phyloP scores from a whole-genome alignment of 2,888 invertebrate species.

The Aporophyla nigra region DNA sequence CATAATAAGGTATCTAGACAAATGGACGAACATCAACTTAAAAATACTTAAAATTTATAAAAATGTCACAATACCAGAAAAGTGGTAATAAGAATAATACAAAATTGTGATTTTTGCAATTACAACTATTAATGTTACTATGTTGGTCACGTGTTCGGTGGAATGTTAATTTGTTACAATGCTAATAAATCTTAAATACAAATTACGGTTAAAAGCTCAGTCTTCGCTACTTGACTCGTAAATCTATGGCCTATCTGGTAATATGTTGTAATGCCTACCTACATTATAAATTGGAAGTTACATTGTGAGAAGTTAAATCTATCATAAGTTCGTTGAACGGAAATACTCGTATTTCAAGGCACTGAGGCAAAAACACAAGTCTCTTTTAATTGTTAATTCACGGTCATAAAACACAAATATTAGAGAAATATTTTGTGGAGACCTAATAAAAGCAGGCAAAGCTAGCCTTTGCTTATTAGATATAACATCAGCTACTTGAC shows the following conservation, averaged over 20 bases:
- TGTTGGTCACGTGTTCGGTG: conserved; percentile 53
- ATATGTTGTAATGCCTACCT: conserved; percentile 2
- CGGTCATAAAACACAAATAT: background rate
- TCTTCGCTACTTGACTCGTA: conserved; percentile 57
- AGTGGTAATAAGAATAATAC: conserved; percentile 7
- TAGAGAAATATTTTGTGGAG: background rate
- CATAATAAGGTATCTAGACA: background rate
- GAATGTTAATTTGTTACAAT: conserved; percentile 42
- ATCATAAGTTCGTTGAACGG: conserved; percentile 33
- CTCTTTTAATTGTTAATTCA: background rate
- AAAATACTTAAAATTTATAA: conserved; percentile 16
- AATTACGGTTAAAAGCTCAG: conserved; percentile 59
- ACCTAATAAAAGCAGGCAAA: background rate
- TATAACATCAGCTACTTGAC: background rate
- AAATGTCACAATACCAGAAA: conserved; percentile 17
- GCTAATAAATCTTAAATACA: conserved; percentile 52
- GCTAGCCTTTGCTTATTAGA: too few relatives aligned
- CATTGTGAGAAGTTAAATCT: background rate
- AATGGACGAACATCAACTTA: conserved; percentile 27
- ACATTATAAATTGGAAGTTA: conserved; percentile 40
- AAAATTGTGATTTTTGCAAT: conserved; percentile 16
- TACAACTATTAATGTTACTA: conserved; percentile 19
- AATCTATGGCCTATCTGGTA: conserved; percentile 48
- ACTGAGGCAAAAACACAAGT: conserved; percentile 1
- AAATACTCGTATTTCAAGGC: conserved; percentile 27